A percentile compares a stretch with the other conserved stretches of the same genome.
These are phyloP conservation scores for Geopemphigus sp. DNA, from an alignment of 1,140 invertebrate genomes.

Conservation along the genomic window DNA sequence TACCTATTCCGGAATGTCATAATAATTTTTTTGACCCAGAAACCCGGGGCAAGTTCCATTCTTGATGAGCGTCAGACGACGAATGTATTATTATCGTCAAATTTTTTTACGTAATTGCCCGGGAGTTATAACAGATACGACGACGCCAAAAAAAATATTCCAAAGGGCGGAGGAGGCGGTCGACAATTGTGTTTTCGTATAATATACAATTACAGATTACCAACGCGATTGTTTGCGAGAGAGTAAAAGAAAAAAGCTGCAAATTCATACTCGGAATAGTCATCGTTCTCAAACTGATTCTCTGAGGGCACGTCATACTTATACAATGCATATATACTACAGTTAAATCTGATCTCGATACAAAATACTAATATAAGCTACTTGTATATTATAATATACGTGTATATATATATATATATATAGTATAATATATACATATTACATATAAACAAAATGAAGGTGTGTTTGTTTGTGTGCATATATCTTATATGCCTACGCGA, in stretches of 20 bases:
- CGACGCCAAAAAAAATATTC: neutral
- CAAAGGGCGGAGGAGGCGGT: neutral
- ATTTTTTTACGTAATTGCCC: constrained; percentile 18
- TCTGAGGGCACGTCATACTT: neutral
- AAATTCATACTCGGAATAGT: neutral
- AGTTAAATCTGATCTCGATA: neutral
- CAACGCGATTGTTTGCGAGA: neutral
- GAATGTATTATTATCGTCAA: neutral
- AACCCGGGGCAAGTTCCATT: constrained; percentile 21
- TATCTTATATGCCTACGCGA: neutral
- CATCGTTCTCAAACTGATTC: too few relatives aligned
- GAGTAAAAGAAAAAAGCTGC: constrained; percentile 2
- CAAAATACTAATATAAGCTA: neutral
- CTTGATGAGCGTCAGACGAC: neutral
- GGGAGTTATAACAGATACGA: neutral
- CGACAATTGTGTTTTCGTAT: constrained; percentile 19
- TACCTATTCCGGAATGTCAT: neutral
- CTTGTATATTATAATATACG: neutral
- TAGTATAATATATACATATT: too few relatives aligned
- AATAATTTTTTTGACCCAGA: constrained; percentile 25
- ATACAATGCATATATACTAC: neutral
- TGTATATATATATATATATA: too few relatives aligned
- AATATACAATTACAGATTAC: neutral
- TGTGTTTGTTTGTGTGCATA: neutral
- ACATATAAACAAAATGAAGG: neutral